Base-by-base conservation (phyloP, 2,888 invertebrate genomes). In the Calephelis perditalis region DNA sequence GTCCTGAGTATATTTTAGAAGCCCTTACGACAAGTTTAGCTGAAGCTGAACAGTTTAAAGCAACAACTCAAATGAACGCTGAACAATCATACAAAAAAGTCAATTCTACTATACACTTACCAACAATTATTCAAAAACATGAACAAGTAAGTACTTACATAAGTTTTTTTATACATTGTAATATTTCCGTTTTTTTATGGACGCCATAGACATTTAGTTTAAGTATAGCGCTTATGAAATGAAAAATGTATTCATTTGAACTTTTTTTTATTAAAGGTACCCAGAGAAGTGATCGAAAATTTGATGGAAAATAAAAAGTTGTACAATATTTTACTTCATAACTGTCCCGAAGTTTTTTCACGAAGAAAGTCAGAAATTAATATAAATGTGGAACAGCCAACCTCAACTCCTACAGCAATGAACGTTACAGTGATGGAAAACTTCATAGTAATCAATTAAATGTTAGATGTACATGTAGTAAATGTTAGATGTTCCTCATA, bases 101-200 rank as follows among this genome's bases (percentile, higher is more conserved):
- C 70, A 91, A 93, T 73, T 96, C 96, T 7, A 93, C 94, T 66
- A 92, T 96, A 56, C 94, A 95, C 79, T 82, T 96, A 63, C 96
- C 96, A 2, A 96, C 96, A 0, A 96, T 94, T 79, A 90, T 96
- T 59, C 92, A 92, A 70, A 92, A 93, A 71, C 93, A 93, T 70
- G 95, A 95, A 81, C 93, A 93, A 88, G 94, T 94, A 81, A 67
- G 70, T 15, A 15, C n/a, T n/a, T 54, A 11, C 43, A 9, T 37
- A 5, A 49, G 56, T 15, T 11, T 55, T 55, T 5, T 12, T 1
- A n/a, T n/a, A 6, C 15, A 56, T 15, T n/a, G 15, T 15, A 43
- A 12, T 9, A 44, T 43, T n/a, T 15, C 26, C 1, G 26, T 26
- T 26, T 26, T n/a, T 26, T 26, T 26, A 26, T 26, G 3, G 26